Evolutionary conservation across 2,888 invertebrate genomes (phyloP).

Genomic region (Drosophila melanosoma): DNA sequence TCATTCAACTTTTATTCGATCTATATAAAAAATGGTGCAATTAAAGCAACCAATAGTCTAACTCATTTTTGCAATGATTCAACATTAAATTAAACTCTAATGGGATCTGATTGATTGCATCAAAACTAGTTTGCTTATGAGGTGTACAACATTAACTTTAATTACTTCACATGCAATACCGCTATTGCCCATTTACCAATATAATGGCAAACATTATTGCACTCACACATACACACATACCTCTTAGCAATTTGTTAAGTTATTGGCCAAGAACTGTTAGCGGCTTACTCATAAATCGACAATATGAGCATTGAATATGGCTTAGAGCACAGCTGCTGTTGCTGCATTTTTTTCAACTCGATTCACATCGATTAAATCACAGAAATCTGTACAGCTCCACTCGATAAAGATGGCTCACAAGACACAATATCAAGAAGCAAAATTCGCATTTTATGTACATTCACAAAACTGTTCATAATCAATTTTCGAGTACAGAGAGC

Average conservation of each 20-base stretch:
- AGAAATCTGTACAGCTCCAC: conserved; percentile 31
- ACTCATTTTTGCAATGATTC: not conserved
- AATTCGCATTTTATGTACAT: conserved; percentile 39
- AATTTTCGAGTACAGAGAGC: conserved; percentile 66
- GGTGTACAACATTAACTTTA: not conserved
- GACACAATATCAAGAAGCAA: conserved; percentile 11
- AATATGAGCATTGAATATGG: not conserved
- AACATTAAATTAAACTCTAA: not conserved
- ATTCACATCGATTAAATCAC: conserved; percentile 44
- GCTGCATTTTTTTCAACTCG: conserved; percentile 17
- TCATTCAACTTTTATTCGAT: not conserved
- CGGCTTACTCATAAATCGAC: conserved; percentile 1
- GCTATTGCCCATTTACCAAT: not conserved
- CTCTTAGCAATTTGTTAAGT: conserved; percentile 7
- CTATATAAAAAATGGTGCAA: not conserved
- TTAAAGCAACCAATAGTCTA: not conserved
- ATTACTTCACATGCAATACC: not conserved
- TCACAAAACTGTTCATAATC: conserved; percentile 72
- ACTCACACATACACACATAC: not conserved
- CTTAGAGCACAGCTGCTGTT: conserved; percentile 3
- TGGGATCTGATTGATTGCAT: not conserved
- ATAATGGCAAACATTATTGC: not conserved
- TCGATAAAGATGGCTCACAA: conserved; percentile 30
- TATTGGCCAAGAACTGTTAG: conserved; percentile 19
- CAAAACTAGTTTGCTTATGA: conserved; percentile 1